phyloP scores from a whole-genome alignment of 2,113 vertebrate genomes.

The Oriolus oriolus region DNA sequence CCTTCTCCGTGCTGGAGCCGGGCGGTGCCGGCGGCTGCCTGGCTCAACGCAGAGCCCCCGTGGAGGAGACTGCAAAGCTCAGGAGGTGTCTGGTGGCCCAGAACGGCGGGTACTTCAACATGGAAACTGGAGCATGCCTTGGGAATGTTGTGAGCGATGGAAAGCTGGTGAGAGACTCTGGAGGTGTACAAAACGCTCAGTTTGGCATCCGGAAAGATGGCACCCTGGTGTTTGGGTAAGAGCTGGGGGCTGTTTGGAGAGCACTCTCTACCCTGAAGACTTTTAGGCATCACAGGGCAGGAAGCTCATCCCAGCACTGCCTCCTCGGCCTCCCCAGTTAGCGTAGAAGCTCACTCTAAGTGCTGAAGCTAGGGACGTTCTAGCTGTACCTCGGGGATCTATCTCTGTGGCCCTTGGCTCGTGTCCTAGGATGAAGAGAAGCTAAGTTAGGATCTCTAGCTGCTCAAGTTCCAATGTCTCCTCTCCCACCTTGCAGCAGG shows the following conservation, averaged over 20 bases:
- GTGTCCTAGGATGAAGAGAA: not conserved
- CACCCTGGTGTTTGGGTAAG: constrained; percentile 92
- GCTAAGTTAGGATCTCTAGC: not conserved
- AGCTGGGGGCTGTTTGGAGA: not conserved
- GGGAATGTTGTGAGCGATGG: constrained; percentile 88
- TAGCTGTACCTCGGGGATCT: not conserved
- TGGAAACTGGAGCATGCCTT: constrained; percentile 62
- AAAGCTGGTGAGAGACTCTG: constrained; percentile 72
- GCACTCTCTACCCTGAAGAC: not conserved
- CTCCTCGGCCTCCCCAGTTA: not conserved
- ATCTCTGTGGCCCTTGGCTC: not conserved
- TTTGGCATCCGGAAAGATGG: constrained; percentile 92
- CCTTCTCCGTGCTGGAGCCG: constrained; percentile 87
- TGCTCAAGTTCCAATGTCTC: not conserved
- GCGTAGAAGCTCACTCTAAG: not conserved
- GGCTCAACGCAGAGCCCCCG: constrained; percentile 44
- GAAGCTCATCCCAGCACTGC: not conserved
- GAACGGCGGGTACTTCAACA: constrained; percentile 89
- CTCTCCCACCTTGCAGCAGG: not conserved
- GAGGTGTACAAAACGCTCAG: constrained; percentile 89
- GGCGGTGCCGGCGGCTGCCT: constrained; percentile 78
- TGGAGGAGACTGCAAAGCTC: constrained; percentile 73
- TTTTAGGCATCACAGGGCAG: not conserved
- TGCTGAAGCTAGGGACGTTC: not conserved
- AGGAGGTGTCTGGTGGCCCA: constrained; percentile 82